Base-by-base conservation (phyloP, 2,113 vertebrate species). In the Bufo bufo region DNA sequence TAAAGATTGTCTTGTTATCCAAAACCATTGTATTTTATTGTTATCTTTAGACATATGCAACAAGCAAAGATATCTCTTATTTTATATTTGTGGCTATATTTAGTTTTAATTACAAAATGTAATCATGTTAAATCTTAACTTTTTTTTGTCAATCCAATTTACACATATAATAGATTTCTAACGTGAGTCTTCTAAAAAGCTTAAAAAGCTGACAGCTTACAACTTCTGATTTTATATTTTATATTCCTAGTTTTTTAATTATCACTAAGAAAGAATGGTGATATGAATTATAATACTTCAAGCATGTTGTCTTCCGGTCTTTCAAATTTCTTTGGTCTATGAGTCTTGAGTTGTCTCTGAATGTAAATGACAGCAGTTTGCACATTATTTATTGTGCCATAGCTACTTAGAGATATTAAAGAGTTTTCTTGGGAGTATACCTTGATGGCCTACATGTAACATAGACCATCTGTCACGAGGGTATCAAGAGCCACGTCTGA, bases 1-100 rank as follows among this genome's bases (percentile, higher is more conserved):
- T 54, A 79, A 86, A 78, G 85, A 86, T 86, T 77, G 49, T 4
- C 75, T 86, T 86, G 77, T 78, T 56, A 86, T 79, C 77, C 77
- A 66, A 52, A 47, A 49, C 47, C 16, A 65, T 17, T 79, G 50
- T 6, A 54, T 65, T 84, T 69, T 69, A 69, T 19, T 83, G 47
- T 69, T 69, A 33, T 71, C 23, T 83, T 20, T 54, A 54, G 12
- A 6, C 19, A 10, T n/a, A 16, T 12, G 43, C 19, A 63, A 11
- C 58, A 82, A 69, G 20, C 5, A 54, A 54, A 71, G 4, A 69
- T 13, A 19, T 82, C 19, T 23, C 1, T 69, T 50, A 0, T 69
- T 10, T 54, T 69, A 83, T 69, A 12, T 56, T 14, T 61, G 14
- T 16, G 14, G 54, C 6, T 80, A 19, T 61, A 45, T 81, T 59